Evolutionary conservation across 2,888 invertebrate genomes (phyloP).

Genomic region (Clostera curtula): DNA sequence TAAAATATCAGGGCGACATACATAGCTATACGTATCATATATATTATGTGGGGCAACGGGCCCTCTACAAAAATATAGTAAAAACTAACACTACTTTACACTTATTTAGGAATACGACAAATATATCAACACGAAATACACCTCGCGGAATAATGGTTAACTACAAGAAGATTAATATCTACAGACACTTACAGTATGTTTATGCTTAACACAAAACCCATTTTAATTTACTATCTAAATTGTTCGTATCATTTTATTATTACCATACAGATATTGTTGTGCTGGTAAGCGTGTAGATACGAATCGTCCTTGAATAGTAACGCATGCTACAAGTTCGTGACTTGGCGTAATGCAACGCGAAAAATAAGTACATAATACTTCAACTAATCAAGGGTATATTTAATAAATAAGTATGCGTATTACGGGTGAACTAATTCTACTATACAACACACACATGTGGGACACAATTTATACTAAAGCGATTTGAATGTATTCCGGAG

Average conservation of each 20-base stretch:
- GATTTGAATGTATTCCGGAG: no score
- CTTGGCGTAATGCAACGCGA: no score
- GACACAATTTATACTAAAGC: no score
- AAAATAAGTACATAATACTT: conserved; percentile 36
- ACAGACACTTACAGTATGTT: background rate
- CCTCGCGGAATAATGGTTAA: conserved; percentile 22
- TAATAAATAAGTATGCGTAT: conserved; percentile 7
- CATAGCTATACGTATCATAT: conserved; percentile 33
- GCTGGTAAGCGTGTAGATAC: no score
- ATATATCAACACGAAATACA: conserved; percentile 42
- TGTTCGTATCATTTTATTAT: no score
- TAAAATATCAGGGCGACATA: conserved; percentile 21
- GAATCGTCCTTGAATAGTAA: no score
- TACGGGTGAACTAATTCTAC: conserved; percentile 17
- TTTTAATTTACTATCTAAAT: no score
- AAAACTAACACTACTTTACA: conserved; percentile 55
- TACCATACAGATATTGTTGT: no score
- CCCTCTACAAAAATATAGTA: conserved; percentile 32
- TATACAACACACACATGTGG: conserved; percentile 15
- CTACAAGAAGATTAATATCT: background rate
- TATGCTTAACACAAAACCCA: no score
- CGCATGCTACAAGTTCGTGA: no score
- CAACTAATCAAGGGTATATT: conserved; percentile 4
- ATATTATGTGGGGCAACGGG: conserved; percentile 18
- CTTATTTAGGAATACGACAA: conserved; percentile 59